Evolutionary conservation across 2,888 invertebrate species (phyloP).

Genomic region (Napeogenes inachia): DNA sequence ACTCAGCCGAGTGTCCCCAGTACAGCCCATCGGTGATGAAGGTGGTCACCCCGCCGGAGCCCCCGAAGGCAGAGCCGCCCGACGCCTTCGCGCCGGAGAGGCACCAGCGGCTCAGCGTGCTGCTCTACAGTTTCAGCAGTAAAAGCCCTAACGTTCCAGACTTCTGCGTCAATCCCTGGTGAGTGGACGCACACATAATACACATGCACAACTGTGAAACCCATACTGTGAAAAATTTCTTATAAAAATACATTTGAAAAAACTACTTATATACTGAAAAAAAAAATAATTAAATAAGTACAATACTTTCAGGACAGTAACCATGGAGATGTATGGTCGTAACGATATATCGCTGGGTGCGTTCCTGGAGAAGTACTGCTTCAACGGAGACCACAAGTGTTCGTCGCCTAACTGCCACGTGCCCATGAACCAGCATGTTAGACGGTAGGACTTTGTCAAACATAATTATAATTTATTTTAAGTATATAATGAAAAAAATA

Average conservation of each 20-base stretch:
- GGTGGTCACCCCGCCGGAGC: slow-evolving; percentile 38
- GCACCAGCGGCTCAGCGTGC: slow-evolving; percentile 91
- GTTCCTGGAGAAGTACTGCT: slow-evolving; percentile 95
- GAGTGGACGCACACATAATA: slow-evolving; percentile 37
- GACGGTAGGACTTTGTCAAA: slow-evolving; percentile 69
- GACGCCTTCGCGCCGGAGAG: slow-evolving; percentile 89
- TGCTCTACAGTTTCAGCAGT: slow-evolving; percentile 92
- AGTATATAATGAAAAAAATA: too few species aligned
- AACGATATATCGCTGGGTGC: slow-evolving; percentile 97
- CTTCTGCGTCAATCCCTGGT: slow-evolving; percentile 94
- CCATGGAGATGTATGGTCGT: slow-evolving; percentile 96
- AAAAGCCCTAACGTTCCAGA: slow-evolving; percentile 87
- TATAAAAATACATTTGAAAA: too few species aligned
- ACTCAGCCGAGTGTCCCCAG: slow-evolving; percentile 55
- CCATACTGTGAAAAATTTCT: too few species aligned
- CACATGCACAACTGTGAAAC: too few species aligned
- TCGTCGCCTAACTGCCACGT: slow-evolving; percentile 87
- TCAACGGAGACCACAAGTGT: slow-evolving; percentile 89
- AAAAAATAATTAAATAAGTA: too few species aligned
- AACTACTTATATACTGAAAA: too few species aligned
- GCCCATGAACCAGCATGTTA: slow-evolving; percentile 91
- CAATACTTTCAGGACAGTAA: slow-evolving; percentile 80
- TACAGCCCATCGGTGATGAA: slow-evolving; percentile 56
- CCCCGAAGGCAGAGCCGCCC: slow-evolving; percentile 39
- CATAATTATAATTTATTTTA: too few species aligned